Evolutionary conservation across 2,797 vertebrate genomes (phyloP), one percentile per base, ranked within the genome.

Genomic region (Chanos chanos): DNA sequence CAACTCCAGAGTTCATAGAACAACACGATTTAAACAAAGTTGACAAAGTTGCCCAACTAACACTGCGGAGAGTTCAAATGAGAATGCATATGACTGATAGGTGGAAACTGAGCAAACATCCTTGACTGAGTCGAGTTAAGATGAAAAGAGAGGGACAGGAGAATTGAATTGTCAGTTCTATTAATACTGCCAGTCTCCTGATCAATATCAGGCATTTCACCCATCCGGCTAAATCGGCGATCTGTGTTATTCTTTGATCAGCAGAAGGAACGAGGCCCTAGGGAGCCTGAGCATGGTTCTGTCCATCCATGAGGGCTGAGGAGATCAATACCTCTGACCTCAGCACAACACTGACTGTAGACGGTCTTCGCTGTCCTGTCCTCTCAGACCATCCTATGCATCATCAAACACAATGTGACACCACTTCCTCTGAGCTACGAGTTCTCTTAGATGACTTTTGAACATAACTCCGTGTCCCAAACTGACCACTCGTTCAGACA

Each of bases 301-400:
- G 64, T 73, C 70, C 37, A 28, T 77, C 50, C 40, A 57, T 31
- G 25, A n/a, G 10, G 61, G 54, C 67, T 71, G 19, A 63, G 36
- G 44, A 27, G 57, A 63, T 77, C 75, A 68, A 73, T 77, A 68
- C 4, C 24, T 41, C 43, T 72, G 64, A 66, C 21, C 41, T 62
- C 65, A 62, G 5, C n/a, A 30, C 30, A 60, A 53, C 37, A 21
- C 18, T 57, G 27, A 10, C 51, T 51, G 60, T 36, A 44, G 15
- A 28, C 48, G 31, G 54, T 21, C 25, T 25, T 31, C n/a, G 5
- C 15, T 8, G 30, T 55, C 15, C 37, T 48, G 33, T n/a, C 30
- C 18, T 36, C 16, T 30, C 16, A 39, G 2, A 7, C 47, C 15
- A 43, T 51, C 19, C 3, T 34, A 8, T 51, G n/a, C 65, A 61